These are phyloP conservation scores for Acestrorhynchus altus DNA, from an alignment of 2,797 vertebrate genomes.

Conservation along the genomic window DNA sequence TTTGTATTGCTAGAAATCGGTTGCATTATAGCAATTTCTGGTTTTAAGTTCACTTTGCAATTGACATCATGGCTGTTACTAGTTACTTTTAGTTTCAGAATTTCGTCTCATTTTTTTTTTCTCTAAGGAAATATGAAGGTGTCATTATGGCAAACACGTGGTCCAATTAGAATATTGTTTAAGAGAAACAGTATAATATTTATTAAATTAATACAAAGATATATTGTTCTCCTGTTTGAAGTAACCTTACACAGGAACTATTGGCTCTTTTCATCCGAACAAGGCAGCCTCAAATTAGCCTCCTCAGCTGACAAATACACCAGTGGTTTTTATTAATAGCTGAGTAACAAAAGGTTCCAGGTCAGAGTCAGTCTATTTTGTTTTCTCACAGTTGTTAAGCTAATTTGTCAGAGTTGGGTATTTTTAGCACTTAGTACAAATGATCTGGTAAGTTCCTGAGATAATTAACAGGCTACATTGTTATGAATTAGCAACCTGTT, in stretches of 20 bases:
- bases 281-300: not conserved
- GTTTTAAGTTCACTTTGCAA: not conserved
- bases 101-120: not conserved
- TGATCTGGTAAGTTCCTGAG: not conserved
- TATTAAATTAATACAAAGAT: too few species aligned
- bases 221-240: too few species aligned
- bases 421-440: not conserved
- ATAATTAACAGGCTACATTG: not conserved
- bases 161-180: too few species aligned
- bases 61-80: not conserved
- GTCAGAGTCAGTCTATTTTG: not conserved
- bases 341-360: not conserved
- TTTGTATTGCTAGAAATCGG: too few species aligned
- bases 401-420: not conserved
- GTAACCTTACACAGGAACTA: too few species aligned
- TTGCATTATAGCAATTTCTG: not conserved
- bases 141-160: too few species aligned
- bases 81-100: not conserved
- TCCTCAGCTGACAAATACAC: not conserved
- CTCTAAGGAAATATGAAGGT: too few species aligned
- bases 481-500: not conserved
- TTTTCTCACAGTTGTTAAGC: not conserved
- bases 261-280: not conserved
- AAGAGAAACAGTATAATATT: too few species aligned
- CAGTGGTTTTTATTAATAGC: not conserved